These are phyloP conservation scores for Eulithis testata DNA, from an alignment of 2,888 invertebrate species.

Conservation along the genomic window DNA sequence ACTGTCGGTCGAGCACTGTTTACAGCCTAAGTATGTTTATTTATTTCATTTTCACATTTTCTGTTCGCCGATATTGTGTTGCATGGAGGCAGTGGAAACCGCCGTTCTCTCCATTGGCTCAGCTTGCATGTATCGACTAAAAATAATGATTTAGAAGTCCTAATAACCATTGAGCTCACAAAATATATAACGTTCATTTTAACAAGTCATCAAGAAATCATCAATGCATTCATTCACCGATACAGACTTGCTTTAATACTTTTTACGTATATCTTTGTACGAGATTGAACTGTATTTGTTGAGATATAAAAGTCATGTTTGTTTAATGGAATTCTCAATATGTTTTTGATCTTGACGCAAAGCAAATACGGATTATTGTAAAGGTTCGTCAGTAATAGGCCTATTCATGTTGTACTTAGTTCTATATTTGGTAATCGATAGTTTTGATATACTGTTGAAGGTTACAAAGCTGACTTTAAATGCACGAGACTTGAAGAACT, in stretches of 20 bases:
- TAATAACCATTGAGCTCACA: background rate
- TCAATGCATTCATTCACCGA: slow-evolving; percentile 36
- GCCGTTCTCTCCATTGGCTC: too few species aligned
- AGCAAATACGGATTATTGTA: slow-evolving; percentile 45
- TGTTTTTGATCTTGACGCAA: slow-evolving; percentile 41
- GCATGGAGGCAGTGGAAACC: too few species aligned
- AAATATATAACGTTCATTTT: slow-evolving; percentile 21
- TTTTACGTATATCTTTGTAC: slow-evolving; percentile 32
- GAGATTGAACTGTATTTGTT: slow-evolving; percentile 14
- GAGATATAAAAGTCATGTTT: slow-evolving; percentile 5
- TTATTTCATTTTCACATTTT: too few species aligned
- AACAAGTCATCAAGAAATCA: slow-evolving; percentile 34
- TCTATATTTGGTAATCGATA: slow-evolving; percentile 43
- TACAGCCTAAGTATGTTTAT: too few species aligned
- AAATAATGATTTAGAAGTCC: too few species aligned
- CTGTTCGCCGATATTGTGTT: too few species aligned
- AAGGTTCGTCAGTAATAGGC: slow-evolving; percentile 46
- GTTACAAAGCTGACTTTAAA: background rate
- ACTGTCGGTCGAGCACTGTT: too few species aligned
- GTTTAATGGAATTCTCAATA: background rate
- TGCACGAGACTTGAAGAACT: too few species aligned
- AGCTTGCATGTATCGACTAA: too few species aligned
- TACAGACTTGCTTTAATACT: slow-evolving; percentile 38
- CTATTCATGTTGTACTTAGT: slow-evolving; percentile 49
- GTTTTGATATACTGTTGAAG: slow-evolving; percentile 19